phyloP scores from a whole-genome alignment of 2,797 vertebrate species.

The Diplodus sargus region DNA sequence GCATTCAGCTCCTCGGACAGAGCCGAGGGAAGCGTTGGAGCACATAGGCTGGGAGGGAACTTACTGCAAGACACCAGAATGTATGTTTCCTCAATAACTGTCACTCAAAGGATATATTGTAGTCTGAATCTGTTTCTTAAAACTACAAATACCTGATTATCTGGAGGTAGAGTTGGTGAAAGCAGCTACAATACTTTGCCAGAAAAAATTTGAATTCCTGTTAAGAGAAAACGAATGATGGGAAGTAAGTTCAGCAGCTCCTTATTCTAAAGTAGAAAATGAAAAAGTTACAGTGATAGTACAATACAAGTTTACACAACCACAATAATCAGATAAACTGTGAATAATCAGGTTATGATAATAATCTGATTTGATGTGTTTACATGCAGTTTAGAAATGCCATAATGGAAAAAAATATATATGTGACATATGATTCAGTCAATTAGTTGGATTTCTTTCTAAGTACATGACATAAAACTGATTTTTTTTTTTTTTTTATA shows the following conservation, averaged over 20 bases:
- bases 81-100: background rate
- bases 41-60: slow-evolving; percentile 89
- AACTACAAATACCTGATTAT: slow-evolving; percentile 87
- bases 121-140: background rate
- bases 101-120: background rate
- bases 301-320: background rate
- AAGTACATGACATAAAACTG: too few species aligned
- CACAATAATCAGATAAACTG: too few species aligned
- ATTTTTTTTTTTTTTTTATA: too few species aligned
- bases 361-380: too few species aligned
- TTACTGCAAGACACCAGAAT: slow-evolving; percentile 82
- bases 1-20: slow-evolving; percentile 88
- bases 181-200: slow-evolving; percentile 82
- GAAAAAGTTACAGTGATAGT: background rate
- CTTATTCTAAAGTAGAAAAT: background rate
- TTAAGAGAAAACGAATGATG: slow-evolving; percentile 18
- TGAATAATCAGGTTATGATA: too few species aligned
- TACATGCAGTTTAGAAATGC: too few species aligned
- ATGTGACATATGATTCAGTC: too few species aligned
- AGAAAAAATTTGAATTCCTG: slow-evolving; percentile 93
- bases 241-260: background rate
- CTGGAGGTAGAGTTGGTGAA: slow-evolving; percentile 92
- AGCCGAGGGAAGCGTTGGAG: slow-evolving; percentile 76
- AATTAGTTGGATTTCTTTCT: too few species aligned
- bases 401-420: too few species aligned